Evolutionary conservation across 1,140 invertebrate genomes (phyloP), one percentile per base, ranked within the genome.

Genomic region (Penaeus vannamei): DNA sequence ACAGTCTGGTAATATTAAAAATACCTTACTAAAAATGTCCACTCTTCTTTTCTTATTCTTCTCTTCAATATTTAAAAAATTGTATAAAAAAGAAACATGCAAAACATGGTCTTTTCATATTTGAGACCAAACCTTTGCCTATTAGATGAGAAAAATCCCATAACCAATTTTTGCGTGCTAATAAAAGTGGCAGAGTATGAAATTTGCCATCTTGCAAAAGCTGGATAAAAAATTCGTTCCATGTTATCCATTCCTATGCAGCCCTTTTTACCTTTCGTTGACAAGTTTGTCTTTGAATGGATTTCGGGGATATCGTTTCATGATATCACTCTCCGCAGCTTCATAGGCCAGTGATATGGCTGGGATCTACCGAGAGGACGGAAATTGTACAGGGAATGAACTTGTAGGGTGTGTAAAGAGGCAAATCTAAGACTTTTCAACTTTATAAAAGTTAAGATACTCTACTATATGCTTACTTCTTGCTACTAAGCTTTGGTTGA

Each of bases 341-440:
- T 98, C 98, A 95, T 98, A 98, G 94, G 97, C 97, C 95, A 98
- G 95, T 93, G 97, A 98, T 95, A 98, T 98, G 94, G 97, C 97
- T 94, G 97, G 97, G 94, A 97, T 96, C 96, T 97, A 93, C 93
- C 79, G 53, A 93, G 62, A n/a, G 95, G 36, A 72, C 32, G 69
- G 23, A 72, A 36, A 72, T 62, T 32, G 76, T 69, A 86, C 20
- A 76, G 36, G n/a, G 36, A 36, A 42, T 53, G 26, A 60, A 61
- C 36, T 19, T 5, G 53, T 53, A 53, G 53, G 53, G 53, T 53
- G 46, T 53, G 53, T 53, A 53, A 46, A 53, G 53, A 53, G 53
- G 53, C 53, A 53, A 53, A 53, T 53, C 53, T 60, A 53, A 53
- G 53, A 12, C 8, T 53, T 53, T 53, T 12, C 53, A 53, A 53